phyloP scores from a whole-genome alignment of 2,113 vertebrate genomes.

The Elgaria multicarinata region DNA sequence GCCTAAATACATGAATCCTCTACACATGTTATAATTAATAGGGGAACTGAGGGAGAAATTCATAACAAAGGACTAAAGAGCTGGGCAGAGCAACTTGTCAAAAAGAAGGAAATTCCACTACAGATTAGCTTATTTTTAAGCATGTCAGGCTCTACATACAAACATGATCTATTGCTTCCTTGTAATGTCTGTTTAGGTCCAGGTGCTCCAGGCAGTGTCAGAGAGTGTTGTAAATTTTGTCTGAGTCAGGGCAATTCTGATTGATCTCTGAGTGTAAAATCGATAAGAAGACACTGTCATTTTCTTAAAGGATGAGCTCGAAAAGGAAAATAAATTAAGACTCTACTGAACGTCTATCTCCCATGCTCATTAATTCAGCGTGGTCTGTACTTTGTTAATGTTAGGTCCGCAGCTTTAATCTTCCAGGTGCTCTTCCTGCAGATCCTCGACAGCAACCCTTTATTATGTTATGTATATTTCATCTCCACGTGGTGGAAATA shows the following conservation, averaged over 20 bases:
- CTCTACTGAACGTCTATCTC: constrained; percentile 91
- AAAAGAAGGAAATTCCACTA: constrained; percentile 88
- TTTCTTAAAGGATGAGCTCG: constrained; percentile 98
- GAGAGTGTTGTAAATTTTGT: constrained; percentile 93
- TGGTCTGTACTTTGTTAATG: constrained; percentile 90
- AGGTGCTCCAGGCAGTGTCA: constrained; percentile 82
- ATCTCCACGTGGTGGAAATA: constrained; percentile 80
- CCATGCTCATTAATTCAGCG: constrained; percentile 92
- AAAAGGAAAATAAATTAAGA: constrained; percentile 99
- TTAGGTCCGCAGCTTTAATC: constrained; percentile 90
- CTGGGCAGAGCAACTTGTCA: constrained; percentile 87
- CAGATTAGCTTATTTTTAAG: constrained; percentile 98
- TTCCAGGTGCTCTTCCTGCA: constrained; percentile 85
- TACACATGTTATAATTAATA: constrained; percentile 86
- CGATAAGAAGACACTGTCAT: constrained; percentile 99
- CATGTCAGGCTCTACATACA: constrained; percentile 85
- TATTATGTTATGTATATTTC: constrained; percentile 90
- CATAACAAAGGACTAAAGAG: constrained; percentile 78
- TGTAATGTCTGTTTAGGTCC: constrained; percentile 82
- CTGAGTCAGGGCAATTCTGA: constrained; percentile 98
- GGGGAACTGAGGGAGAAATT: constrained; percentile 78
- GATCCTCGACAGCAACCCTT: constrained; percentile 80
- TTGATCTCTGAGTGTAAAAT: constrained; percentile 99
- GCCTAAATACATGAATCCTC: constrained; percentile 83
- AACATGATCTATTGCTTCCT: constrained; percentile 88